Evolutionary conservation across 2,113 vertebrate genomes (phyloP).

Genomic region (Proterorhinus semilunaris): DNA sequence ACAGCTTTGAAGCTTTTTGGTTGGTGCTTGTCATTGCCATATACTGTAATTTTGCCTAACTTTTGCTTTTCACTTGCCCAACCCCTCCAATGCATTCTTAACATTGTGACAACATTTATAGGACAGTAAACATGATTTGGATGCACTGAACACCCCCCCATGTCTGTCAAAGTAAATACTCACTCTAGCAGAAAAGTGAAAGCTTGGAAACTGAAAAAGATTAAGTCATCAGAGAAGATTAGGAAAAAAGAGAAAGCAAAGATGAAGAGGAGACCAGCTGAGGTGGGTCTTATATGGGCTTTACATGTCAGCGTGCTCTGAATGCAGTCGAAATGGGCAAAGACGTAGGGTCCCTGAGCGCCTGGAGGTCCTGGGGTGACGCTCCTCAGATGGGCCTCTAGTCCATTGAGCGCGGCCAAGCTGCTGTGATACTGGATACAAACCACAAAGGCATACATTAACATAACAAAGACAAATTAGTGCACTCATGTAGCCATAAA

Average conservation of each 20-base stretch:
- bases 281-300: constrained; percentile 7
- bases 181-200: constrained; percentile 28
- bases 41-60: no score
- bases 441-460: constrained; percentile 22
- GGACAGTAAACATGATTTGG: no score
- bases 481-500: constrained; percentile 8
- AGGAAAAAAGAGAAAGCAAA: constrained; percentile 6
- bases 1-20: no score
- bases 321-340: constrained; percentile 85
- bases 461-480: constrained; percentile 24
- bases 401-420: constrained; percentile 92
- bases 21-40: no score
- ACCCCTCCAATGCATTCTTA: constrained; percentile 5
- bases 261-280: neutral
- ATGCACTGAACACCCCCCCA: no score
- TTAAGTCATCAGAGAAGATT: neutral
- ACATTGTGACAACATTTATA: neutral
- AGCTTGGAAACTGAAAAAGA: constrained; percentile 25
- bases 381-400: constrained; percentile 92
- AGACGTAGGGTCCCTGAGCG: constrained; percentile 76
- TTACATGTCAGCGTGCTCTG: constrained; percentile 87
- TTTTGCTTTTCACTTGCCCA: no score
- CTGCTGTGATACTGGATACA: constrained; percentile 89
- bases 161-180: constrained; percentile 4
- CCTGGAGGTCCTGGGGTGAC: constrained; percentile 57